Evolutionary conservation across 1,140 invertebrate genomes (phyloP).

Genomic region (Eumeta japonica): DNA sequence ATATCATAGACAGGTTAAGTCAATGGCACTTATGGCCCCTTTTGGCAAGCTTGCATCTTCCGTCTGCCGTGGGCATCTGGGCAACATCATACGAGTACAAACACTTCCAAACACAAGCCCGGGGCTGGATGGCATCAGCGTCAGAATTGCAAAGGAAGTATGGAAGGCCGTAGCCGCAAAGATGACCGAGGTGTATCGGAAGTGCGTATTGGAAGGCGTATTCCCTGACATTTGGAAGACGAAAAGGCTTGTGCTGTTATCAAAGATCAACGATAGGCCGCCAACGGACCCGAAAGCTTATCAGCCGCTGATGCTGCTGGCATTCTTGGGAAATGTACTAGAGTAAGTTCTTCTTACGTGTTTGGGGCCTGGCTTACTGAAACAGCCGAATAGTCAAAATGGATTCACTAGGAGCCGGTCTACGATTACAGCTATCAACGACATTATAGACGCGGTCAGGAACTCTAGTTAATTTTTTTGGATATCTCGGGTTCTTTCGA

Average conservation of each 20-base stretch:
- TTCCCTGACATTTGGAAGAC: conserved; percentile 41
- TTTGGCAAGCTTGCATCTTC: conserved; percentile 2
- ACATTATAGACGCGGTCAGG: conserved; percentile 7
- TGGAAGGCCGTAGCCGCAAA: conserved; percentile 7
- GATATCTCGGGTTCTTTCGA: conserved; percentile 53
- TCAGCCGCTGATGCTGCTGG: conserved; percentile 39
- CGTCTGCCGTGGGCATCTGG: background rate
- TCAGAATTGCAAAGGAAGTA: conserved; percentile 15
- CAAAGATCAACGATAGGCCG: conserved; percentile 28
- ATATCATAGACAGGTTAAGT: conserved; percentile 9
- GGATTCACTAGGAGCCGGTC: conserved; percentile 23
- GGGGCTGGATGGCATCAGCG: conserved; percentile 21
- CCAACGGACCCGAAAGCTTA: conserved; percentile 29
- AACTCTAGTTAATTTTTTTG: conserved; percentile 22
- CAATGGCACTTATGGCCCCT: conserved; percentile 6
- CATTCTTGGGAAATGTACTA: conserved; percentile 33
- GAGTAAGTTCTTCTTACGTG: conserved; percentile 32
- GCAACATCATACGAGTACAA: conserved; percentile 5
- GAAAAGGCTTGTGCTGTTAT: conserved; percentile 23
- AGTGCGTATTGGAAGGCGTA: conserved; percentile 15
- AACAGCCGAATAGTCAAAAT: conserved; percentile 29
- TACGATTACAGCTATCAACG: conserved; percentile 32
- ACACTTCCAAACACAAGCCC: conserved; percentile 25
- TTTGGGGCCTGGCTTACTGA: conserved; percentile 3
- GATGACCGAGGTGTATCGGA: conserved; percentile 11